Conservation (phyloP, 2,888 invertebrate genomes). For the Lochmaea crataegi region DNA sequence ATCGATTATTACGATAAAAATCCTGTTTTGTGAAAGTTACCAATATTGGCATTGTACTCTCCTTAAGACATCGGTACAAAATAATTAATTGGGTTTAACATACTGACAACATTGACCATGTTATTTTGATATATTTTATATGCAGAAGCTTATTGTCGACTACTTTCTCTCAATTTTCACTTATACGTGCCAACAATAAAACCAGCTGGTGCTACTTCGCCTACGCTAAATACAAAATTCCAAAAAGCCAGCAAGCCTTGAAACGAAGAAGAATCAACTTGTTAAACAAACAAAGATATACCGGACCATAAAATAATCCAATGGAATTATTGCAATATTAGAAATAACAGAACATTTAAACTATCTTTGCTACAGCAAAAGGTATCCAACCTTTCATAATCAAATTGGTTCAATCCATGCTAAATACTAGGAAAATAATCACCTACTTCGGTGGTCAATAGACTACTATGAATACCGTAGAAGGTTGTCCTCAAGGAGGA, state of each 20-base stretch:
- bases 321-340: background rate
- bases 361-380: background rate
- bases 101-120: background rate
- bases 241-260: conserved; percentile 15
- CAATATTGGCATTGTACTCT: no score
- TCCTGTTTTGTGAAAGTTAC: no score
- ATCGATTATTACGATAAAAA: no score
- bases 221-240: conserved; percentile 10
- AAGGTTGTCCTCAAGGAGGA: no score
- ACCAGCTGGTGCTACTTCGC: conserved; percentile 3
- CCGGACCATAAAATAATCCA: background rate
- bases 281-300: conserved; percentile 12
- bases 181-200: conserved; percentile 15
- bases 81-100: background rate
- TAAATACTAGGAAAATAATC: no score
- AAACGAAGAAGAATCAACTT: conserved; percentile 13
- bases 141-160: conserved; percentile 5
- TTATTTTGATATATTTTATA: conserved; percentile 10
- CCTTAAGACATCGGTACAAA: background rate
- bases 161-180: conserved; percentile 21
- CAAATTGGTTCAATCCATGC: no score
- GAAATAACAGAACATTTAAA: background rate
- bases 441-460: no score
- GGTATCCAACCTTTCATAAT: no score
- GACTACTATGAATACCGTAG: no score